Base-by-base conservation (phyloP, 2,888 invertebrate species). In the Onchidella celtica region DNA sequence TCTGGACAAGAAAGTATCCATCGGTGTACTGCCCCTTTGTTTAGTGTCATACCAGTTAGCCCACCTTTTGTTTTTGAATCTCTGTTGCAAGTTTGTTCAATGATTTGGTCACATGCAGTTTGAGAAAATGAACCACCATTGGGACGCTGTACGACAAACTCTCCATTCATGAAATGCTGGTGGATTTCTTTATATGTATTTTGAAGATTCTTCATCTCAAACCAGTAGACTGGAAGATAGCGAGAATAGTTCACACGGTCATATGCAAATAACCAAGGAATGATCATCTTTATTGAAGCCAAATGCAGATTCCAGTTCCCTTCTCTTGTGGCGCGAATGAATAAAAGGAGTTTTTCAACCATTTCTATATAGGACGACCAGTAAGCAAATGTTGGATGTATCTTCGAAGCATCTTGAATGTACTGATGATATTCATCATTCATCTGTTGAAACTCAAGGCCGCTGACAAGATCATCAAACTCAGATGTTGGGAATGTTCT, bases 181-280 rank as follows among this genome's bases (percentile, higher is more conserved):
- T 55, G 27, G 24, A 34, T 38, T 47, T 69, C 76, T 34, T 83
- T 81, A 68, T 85, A 79, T 36, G 24, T 38, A 40, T 66, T 59
- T 34, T 77, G 79, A 27, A 86, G 83, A 17, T 72, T 72, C n/a
- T 59, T 75, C 86, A 86, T 85, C 74, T 86, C 61, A 17, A 74
- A 63, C 78, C 55, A 85, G 73, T 86, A 86, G 11, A 75, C 70
- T 29, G 84, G 59, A 11, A 65, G 47, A 38, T 82, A 83, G 3
- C 74, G 24, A n/a, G 83, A 40, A 78, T 83, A 83, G 34, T 83
- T 77, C 17, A 40, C 34, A 6, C 66, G 38, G 38, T 82, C 75
- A 32, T 78, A 82, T 2, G 78, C 79, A 69, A 78, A 81, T 17
- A 65, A 73, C 81, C 83, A 83, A 40, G 83, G 70, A 1, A 83